Evolutionary conservation across 2,888 invertebrate species (phyloP).

Genomic region (Coecobrya sp.): DNA sequence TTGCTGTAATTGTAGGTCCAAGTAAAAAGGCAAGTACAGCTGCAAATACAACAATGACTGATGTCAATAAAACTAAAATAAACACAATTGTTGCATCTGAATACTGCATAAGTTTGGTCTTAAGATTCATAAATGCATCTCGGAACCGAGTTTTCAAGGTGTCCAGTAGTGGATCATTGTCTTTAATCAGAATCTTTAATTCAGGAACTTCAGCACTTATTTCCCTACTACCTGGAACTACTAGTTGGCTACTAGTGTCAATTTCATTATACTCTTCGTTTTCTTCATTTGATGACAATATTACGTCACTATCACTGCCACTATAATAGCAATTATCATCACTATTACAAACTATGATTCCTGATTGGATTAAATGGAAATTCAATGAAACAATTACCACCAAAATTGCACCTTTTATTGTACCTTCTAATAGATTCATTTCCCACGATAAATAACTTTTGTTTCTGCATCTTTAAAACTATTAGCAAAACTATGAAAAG

Average conservation of each 20-base stretch:
- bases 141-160: background rate
- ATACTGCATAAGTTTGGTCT: conserved; percentile 37
- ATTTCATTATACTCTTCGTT: background rate
- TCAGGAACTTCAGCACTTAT: background rate
- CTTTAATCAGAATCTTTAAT: background rate
- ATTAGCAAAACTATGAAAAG: background rate
- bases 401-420: background rate
- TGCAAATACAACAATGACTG: conserved; percentile 22
- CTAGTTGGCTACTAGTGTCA: background rate
- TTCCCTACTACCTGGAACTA: background rate
- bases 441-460: conserved; percentile 23
- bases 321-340: background rate
- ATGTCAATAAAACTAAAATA: conserved; percentile 50
- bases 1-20: conserved; percentile 68
- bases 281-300: background rate
- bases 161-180: background rate
- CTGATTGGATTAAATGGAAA: background rate
- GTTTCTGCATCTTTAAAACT: conserved; percentile 50
- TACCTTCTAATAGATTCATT: conserved; percentile 53
- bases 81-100: conserved; percentile 18
- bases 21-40: conserved; percentile 70
- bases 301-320: background rate
- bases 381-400: background rate
- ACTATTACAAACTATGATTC: background rate
- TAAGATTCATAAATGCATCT: conserved; percentile 35